Conservation (phyloP, 1,140 invertebrate genomes). For the Brachionus rubens region DNA sequence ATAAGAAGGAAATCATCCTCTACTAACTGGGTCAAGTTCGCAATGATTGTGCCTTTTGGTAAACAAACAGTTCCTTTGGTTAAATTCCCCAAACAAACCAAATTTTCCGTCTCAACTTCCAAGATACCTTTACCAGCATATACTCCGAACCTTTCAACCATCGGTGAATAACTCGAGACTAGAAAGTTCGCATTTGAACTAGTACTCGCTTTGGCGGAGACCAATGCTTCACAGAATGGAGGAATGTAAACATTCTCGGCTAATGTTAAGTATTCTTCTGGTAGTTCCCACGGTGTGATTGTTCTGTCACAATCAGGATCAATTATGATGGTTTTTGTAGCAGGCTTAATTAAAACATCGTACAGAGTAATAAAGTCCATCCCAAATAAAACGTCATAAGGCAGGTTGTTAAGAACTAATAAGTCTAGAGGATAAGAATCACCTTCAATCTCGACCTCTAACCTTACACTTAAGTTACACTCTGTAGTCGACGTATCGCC, state of each 20-base stretch:
- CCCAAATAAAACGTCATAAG: constrained; percentile 14
- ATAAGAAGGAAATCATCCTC: neutral
- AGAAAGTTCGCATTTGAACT: neutral
- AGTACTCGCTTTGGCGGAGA: neutral
- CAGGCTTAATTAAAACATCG: neutral
- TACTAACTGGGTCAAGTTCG: no score
- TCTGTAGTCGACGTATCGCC: neutral
- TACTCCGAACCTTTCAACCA: neutral
- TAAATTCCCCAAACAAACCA: no score
- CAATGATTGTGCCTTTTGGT: no score
- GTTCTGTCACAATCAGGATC: neutral
- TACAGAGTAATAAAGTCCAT: constrained; percentile 19
- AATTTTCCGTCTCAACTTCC: no score
- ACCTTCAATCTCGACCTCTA: constrained; percentile 1
- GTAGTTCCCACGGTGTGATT: neutral
- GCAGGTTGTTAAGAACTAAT: constrained; percentile 1
- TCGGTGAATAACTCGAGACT: neutral
- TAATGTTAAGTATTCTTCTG: constrained; percentile 3
- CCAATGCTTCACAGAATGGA: neutral
- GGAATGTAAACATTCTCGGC: neutral
- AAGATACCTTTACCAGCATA: no score
- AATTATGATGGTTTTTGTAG: neutral
- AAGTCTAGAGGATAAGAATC: constrained; percentile 2
- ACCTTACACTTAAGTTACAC: neutral
- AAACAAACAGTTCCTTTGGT: no score